These are phyloP conservation scores for Nematolebias whitei DNA, from an alignment of 2,113 vertebrate species.

Conservation along the genomic window DNA sequence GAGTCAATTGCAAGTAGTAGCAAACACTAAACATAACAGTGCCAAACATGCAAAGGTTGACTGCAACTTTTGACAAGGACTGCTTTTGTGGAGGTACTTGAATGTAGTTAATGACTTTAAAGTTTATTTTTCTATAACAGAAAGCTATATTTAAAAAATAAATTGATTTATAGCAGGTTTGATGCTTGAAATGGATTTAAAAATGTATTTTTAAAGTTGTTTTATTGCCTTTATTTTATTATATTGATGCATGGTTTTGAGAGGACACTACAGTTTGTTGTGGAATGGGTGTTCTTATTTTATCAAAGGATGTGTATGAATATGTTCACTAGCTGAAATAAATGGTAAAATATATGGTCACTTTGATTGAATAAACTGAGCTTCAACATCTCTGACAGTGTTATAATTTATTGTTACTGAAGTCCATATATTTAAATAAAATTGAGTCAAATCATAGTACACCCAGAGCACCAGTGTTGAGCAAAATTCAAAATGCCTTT, in stretches of 20 bases:
- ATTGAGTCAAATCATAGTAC: not conserved
- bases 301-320: conserved; percentile 46
- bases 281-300: conserved; percentile 40
- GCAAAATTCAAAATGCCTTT: too few relatives aligned
- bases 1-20: conserved; percentile 15
- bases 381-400: not conserved
- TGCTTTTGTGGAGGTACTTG: conserved; percentile 22
- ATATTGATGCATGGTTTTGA: conserved; percentile 21
- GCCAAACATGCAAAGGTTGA: conserved; percentile 40
- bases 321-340: too few relatives aligned
- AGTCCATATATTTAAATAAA: not conserved
- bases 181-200: conserved; percentile 30
- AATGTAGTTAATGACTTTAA: conserved; percentile 33
- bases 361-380: conserved; percentile 19
- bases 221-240: conserved; percentile 38
- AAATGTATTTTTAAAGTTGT: conserved; percentile 36
- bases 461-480: too few relatives aligned
- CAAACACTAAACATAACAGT: conserved; percentile 29
- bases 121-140: conserved; percentile 68
- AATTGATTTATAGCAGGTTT: conserved; percentile 13
- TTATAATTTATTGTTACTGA: not conserved
- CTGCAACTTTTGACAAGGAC: conserved; percentile 38
- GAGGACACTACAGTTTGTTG: conserved; percentile 28
- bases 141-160: conserved; percentile 50
- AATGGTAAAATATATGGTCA: too few relatives aligned